phyloP scores from a whole-genome alignment of 2,888 invertebrate species.

The Biston betularia region DNA sequence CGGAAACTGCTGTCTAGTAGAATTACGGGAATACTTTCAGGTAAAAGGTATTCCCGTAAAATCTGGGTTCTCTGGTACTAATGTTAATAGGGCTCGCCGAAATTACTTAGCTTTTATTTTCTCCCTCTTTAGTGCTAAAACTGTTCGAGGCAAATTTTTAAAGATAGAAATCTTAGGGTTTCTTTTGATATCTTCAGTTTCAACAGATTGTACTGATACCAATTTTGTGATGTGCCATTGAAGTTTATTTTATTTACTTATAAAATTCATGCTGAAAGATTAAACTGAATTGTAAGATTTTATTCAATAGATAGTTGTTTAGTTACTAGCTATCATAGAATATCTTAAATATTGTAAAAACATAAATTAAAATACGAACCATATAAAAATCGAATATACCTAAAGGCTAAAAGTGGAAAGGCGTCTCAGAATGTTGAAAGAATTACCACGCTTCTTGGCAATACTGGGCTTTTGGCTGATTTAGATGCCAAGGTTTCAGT shows the following conservation, averaged over 20 bases:
- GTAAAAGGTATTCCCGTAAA: conserved; percentile 30
- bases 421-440: no score
- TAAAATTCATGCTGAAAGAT: not conserved
- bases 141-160: not conserved
- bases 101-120: conserved; percentile 17
- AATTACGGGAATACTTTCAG: conserved; percentile 37
- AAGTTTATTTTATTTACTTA: not conserved
- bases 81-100: conserved; percentile 34
- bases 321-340: no score
- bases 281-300: no score
- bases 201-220: not conserved
- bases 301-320: no score
- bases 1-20: conserved; percentile 34
- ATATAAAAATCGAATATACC: no score
- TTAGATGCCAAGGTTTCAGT: no score
- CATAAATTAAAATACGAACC: no score
- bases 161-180: not conserved
- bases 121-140: not conserved
- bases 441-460: no score
- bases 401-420: no score
- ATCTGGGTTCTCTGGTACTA: conserved; percentile 13
- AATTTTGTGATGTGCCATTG: not conserved
- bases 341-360: no score
- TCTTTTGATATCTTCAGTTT: not conserved
- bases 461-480: no score